Conservation (phyloP, 2,797 vertebrate species). For the Crossoptilon crossoptilon region DNA sequence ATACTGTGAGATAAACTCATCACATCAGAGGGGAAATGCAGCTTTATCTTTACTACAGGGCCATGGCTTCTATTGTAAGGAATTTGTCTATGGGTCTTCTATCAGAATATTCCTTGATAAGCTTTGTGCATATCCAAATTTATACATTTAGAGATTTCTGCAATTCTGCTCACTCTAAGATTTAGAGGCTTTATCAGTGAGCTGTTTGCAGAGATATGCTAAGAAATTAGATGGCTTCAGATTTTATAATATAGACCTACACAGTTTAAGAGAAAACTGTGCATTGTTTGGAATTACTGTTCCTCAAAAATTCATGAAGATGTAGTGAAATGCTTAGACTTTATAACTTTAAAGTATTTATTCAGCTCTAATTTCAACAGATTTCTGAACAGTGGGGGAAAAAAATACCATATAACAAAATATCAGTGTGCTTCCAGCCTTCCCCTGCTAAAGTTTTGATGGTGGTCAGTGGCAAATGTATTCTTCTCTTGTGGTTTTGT, state of each 20-base stretch:
- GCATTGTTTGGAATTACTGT: not conserved
- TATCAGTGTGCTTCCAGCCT: constrained; percentile 36
- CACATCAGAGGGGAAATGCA: not conserved
- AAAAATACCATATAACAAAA: constrained; percentile 26
- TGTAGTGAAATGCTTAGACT: constrained; percentile 3
- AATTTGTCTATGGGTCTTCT: not conserved
- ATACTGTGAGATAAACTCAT: not conserved
- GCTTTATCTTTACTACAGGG: not conserved
- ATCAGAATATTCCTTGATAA: not conserved
- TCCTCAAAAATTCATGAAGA: constrained; percentile 37
- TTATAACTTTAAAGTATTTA: constrained; percentile 49
- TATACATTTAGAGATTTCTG: not conserved
- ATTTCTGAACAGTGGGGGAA: constrained; percentile 34
- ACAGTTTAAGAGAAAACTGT: not conserved
- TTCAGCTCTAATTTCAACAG: constrained; percentile 67
- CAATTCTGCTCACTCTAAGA: not conserved
- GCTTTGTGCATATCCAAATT: not conserved
- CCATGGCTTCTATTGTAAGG: not conserved
- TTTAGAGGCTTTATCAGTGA: not conserved
- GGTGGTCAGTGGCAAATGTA: not conserved
- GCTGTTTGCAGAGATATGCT: not conserved
- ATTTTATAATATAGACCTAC: not conserved
- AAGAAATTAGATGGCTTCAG: not conserved
- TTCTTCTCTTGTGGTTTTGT: not conserved
- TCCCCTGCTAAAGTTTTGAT: constrained; percentile 16